Evolutionary conservation across 2,888 invertebrate species (phyloP).

Genomic region (Caenorhabditis sp.): DNA sequence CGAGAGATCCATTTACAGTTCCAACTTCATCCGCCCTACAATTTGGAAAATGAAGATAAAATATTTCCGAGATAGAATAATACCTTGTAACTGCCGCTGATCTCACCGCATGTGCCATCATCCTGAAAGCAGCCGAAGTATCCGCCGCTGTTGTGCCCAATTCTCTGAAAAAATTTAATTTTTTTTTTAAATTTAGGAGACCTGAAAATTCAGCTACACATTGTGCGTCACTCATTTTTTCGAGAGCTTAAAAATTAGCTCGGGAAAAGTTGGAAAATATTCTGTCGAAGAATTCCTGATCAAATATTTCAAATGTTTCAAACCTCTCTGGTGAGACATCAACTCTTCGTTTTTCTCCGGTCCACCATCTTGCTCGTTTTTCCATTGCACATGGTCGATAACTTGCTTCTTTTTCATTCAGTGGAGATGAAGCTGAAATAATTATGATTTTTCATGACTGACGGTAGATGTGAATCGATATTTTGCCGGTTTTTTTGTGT

Average conservation of each 20-base stretch:
- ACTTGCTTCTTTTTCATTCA: conserved; percentile 35
- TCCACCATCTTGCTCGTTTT: conserved; percentile 63
- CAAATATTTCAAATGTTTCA: no score
- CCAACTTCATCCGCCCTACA: conserved; percentile 60
- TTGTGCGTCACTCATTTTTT: no score
- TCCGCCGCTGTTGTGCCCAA: conserved; percentile 47
- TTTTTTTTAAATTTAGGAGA: no score
- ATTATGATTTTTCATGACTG: no score
- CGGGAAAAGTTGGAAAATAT: no score
- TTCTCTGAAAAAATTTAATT: conserved; percentile 21
- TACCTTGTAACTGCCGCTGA: conserved; percentile 51
- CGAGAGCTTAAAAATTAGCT: no score
- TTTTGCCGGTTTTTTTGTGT: no score
- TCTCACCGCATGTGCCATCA: conserved; percentile 55
- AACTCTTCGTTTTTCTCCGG: conserved; percentile 53
- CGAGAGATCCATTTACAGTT: conserved; percentile 61
- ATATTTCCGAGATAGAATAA: not conserved
- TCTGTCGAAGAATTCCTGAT: no score
- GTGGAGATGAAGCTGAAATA: conserved; percentile 43
- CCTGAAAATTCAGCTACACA: no score
- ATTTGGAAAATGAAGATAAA: not conserved
- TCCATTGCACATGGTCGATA: conserved; percentile 60
- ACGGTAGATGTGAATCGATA: not conserved
- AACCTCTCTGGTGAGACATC: conserved; percentile 55
- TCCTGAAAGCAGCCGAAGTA: conserved; percentile 57